Evolutionary conservation across 53 echinoderm and acorn worm species (phyloP).

Genomic region (Arbacia lixula): DNA sequence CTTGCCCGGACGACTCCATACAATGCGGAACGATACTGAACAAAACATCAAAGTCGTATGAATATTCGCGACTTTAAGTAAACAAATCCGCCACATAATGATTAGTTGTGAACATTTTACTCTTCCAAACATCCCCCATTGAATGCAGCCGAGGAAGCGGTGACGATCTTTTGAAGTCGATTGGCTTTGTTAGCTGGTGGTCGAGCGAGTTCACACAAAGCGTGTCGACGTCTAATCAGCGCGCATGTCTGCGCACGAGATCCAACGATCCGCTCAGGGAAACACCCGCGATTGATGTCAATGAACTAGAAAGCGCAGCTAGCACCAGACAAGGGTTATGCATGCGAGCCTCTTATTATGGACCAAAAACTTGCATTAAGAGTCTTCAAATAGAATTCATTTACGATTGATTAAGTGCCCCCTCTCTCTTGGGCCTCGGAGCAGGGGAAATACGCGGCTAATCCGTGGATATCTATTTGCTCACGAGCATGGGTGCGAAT

Average conservation of each 20-base stretch:
- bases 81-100: conserved; percentile 10
- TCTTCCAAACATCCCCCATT: conserved; percentile 26
- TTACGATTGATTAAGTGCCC: conserved; percentile 31
- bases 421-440: not conserved
- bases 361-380: not conserved
- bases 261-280: too few species aligned
- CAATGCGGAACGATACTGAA: too few species aligned
- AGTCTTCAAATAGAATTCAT: conserved; percentile 12
- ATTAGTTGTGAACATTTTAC: conserved; percentile 28
- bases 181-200: conserved; percentile 5
- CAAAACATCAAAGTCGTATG: too few species aligned
- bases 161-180: conserved; percentile 11
- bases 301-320: conserved; percentile 50
- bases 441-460: conserved; percentile 20
- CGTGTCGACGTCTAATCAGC: conserved; percentile 10
- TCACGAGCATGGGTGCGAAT: conserved; percentile 9
- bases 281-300: conserved; percentile 40
- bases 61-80: too few species aligned
- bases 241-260: not conserved
- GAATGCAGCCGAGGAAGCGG: not conserved
- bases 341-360: conserved; percentile 18
- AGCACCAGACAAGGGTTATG: too few species aligned
- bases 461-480: conserved; percentile 37
- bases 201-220: conserved; percentile 26
- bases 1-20: too few species aligned